phyloP scores from a whole-genome alignment of 2,113 vertebrate genomes.

The Anthoscopus minutus region DNA sequence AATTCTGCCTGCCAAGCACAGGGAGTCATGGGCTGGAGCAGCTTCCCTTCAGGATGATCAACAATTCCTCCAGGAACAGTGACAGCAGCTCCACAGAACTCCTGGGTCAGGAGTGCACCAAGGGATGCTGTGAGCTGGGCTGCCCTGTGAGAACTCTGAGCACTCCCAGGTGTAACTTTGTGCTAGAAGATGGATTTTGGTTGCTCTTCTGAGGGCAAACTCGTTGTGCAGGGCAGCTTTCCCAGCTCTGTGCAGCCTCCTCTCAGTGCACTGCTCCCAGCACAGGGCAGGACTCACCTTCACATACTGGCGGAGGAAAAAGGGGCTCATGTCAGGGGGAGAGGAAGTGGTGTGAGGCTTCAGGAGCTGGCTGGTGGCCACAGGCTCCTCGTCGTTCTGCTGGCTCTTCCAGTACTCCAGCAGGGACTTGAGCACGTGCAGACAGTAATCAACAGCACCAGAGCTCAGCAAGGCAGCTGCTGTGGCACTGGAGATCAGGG shows the following conservation, averaged over 20 bases:
- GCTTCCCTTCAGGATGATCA: background rate
- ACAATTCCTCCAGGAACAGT: background rate
- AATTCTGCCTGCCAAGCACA: background rate
- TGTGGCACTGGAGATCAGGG: slow-evolving; percentile 95
- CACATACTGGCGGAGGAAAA: slow-evolving; percentile 96
- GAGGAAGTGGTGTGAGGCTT: slow-evolving; percentile 92
- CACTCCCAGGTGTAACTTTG: background rate
- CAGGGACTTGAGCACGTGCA: slow-evolving; percentile 92
- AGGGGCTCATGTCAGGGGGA: slow-evolving; percentile 97
- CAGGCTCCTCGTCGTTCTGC: slow-evolving; percentile 92
- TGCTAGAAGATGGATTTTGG: background rate
- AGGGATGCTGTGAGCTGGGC: background rate
- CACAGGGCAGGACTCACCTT: slow-evolving; percentile 76
- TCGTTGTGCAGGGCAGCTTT: background rate
- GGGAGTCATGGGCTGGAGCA: background rate
- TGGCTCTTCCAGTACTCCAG: slow-evolving; percentile 97
- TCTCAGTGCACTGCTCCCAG: background rate
- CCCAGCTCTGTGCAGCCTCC: background rate
- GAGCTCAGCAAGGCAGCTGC: slow-evolving; percentile 92
- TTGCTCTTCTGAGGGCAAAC: background rate
- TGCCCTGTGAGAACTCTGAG: background rate
- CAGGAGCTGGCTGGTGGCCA: slow-evolving; percentile 88
- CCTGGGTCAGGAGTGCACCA: background rate
- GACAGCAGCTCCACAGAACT: background rate
- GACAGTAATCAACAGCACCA: slow-evolving; percentile 93